Conservation (phyloP, 2,888 invertebrate species). For the Crossocerus cetratus region DNA sequence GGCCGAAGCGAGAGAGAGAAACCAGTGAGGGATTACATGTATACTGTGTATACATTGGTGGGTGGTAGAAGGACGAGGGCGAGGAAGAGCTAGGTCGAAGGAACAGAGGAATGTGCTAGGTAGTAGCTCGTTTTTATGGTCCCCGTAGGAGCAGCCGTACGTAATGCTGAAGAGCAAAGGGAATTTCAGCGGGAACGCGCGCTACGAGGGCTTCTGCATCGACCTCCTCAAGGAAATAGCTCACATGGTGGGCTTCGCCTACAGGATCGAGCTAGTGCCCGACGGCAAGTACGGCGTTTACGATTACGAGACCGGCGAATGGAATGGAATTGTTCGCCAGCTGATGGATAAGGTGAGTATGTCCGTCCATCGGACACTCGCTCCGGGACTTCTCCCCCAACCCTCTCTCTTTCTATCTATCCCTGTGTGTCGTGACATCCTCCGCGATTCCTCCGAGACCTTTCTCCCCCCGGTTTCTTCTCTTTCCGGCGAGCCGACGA, state of each 20-base stretch:
- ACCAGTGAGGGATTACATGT: constrained; percentile 1
- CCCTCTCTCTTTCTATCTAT: too few species aligned
- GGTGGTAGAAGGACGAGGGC: constrained; percentile 5
- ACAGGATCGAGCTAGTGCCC: constrained; percentile 82
- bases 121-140: constrained; percentile 68
- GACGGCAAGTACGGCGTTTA: constrained; percentile 86
- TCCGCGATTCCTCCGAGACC: too few species aligned
- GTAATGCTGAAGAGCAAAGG: constrained; percentile 79
- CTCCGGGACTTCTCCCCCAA: neutral
- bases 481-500: too few species aligned
- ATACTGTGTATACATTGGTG: constrained; percentile 11
- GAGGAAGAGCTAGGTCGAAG: neutral
- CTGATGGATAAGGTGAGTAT: constrained; percentile 82
- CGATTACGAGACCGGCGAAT: constrained; percentile 85
- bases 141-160: constrained; percentile 79
- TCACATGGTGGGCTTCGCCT: constrained; percentile 83
- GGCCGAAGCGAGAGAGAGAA: neutral
- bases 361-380: constrained; percentile 1
- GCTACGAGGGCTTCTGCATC: constrained; percentile 86
- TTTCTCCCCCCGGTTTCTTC: too few species aligned
- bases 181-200: constrained; percentile 81
- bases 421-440: too few species aligned
- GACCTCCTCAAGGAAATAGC: constrained; percentile 83
- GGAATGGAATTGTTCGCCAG: constrained; percentile 85
- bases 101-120: constrained; percentile 27